A percentile compares a stretch with the other conserved stretches of the same genome.
Conservation (phyloP, 2,888 invertebrate genomes). For the Bugula neritina region DNA sequence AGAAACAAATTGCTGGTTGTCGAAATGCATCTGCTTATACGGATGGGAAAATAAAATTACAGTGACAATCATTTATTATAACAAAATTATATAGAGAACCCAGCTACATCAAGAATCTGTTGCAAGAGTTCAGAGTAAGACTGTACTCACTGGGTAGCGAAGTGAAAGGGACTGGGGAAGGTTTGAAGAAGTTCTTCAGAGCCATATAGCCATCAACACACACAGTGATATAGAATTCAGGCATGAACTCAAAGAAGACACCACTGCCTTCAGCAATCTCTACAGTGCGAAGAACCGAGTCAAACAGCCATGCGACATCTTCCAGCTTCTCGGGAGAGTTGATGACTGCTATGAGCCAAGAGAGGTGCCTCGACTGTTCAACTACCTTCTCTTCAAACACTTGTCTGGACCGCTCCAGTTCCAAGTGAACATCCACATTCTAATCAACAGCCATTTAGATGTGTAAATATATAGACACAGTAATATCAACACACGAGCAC, state of each 20-base stretch:
- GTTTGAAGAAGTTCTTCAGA: slow-evolving; percentile 63
- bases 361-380: slow-evolving; percentile 63
- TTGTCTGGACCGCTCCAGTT: slow-evolving; percentile 59
- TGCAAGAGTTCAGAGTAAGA: no score
- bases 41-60: no score
- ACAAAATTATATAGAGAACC: no score
- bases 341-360: slow-evolving; percentile 65
- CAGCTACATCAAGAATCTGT: no score
- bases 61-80: no score
- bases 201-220: slow-evolving; percentile 64
- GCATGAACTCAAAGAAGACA: slow-evolving; percentile 66
- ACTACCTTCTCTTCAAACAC: slow-evolving; percentile 62
- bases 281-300: slow-evolving; percentile 61
- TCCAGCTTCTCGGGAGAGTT: slow-evolving; percentile 62
- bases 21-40: no score
- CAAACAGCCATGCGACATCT: slow-evolving; percentile 62
- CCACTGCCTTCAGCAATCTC: slow-evolving; percentile 61
- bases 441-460: no score
- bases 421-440: slow-evolving; percentile 55
- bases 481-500: no score
- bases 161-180: slow-evolving; percentile 59
- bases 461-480: no score
- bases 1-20: no score
- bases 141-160: slow-evolving; percentile 55
- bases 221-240: slow-evolving; percentile 68